A percentile compares a stretch with the other conserved stretches of the same genome.
Evolutionary conservation across 2,113 vertebrate genomes (phyloP).

Genomic region (Cyanocitta stelleri): DNA sequence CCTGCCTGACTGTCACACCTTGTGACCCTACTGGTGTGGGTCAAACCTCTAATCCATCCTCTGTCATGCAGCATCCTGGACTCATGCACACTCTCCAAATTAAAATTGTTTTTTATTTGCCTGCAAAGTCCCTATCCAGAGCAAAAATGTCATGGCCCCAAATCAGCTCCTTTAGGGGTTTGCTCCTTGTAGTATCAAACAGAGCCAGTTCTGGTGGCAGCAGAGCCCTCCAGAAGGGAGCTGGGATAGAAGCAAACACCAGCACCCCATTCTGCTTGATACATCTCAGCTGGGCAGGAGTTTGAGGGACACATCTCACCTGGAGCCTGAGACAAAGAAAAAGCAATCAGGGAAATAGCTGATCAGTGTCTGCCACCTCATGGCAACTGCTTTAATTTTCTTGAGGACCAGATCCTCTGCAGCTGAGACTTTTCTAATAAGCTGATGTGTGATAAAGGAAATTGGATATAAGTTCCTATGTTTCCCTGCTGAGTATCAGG

Average conservation of each 20-base stretch:
- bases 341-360: background rate
- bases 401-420: background rate
- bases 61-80: background rate
- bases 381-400: background rate
- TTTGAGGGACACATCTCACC: background rate
- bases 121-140: background rate
- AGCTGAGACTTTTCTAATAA: background rate
- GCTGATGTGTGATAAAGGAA: background rate
- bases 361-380: slow-evolving; percentile 12
- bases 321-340: background rate
- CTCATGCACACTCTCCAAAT: background rate
- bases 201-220: background rate
- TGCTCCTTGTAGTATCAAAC: background rate
- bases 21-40: background rate
- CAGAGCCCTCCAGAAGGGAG: background rate
- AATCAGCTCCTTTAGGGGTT: background rate
- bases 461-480: background rate
- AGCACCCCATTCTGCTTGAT: background rate
- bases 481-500: rapidly evolving
- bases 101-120: background rate
- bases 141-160: background rate
- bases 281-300: background rate
- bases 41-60: background rate
- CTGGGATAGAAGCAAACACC: background rate
- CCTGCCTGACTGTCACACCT: background rate